Evolutionary conservation across 2,113 vertebrate species (phyloP).

Genomic region (Pterophyllum scalare): DNA sequence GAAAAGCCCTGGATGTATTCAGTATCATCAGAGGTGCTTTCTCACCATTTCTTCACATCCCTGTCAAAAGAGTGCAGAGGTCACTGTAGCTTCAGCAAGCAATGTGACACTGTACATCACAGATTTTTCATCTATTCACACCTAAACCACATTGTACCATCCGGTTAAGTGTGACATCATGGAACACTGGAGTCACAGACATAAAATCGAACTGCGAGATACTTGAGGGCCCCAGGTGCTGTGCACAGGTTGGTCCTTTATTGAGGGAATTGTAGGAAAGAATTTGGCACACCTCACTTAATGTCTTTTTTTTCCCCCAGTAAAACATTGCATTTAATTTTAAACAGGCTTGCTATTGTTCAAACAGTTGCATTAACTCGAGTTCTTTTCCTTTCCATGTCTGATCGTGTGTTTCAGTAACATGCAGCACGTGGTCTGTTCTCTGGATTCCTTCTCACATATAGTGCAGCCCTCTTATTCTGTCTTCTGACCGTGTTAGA

Average conservation of each 20-base stretch:
- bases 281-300: conserved; percentile 18
- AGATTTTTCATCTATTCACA: conserved; percentile 51
- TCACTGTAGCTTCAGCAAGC: conserved; percentile 29
- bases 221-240: conserved; percentile 39
- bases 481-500: conserved; percentile 28
- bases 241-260: conserved; percentile 12
- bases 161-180: conserved; percentile 14
- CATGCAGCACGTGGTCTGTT: not conserved
- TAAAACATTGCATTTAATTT: conserved; percentile 9
- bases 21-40: conserved; percentile 18
- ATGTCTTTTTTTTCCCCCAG: not conserved
- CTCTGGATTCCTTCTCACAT: conserved; percentile 11
- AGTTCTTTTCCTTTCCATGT: not conserved
- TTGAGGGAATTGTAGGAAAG: not conserved
- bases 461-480: conserved; percentile 2
- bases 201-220: conserved; percentile 21
- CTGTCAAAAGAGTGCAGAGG: conserved; percentile 29
- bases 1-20: not conserved
- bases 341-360: not conserved
- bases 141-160: conserved; percentile 13
- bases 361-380: not conserved
- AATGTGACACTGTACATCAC: conserved; percentile 42
- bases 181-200: conserved; percentile 25
- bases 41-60: conserved; percentile 22
- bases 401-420: not conserved